phyloP scores from a whole-genome alignment of 2,888 invertebrate genomes.

The Drosophila ezoana region DNA sequence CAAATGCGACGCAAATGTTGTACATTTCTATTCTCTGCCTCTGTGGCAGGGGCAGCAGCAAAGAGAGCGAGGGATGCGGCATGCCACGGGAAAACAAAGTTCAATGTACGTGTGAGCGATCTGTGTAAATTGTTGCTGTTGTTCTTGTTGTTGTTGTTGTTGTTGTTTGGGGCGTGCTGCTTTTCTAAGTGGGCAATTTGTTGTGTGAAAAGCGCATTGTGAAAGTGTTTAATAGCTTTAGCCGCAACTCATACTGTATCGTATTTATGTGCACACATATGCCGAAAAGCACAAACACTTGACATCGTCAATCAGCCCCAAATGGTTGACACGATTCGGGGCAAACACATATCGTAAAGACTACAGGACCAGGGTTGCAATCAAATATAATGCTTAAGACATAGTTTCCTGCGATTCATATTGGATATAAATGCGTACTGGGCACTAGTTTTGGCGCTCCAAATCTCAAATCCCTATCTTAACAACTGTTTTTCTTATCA shows the following conservation, averaged over 20 bases:
- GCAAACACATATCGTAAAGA: constrained; percentile 20
- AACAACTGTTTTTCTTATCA: too few species aligned
- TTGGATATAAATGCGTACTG: background rate
- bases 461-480: background rate
- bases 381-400: background rate
- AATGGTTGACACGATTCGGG: constrained; percentile 38
- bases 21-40: constrained; percentile 19
- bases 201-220: constrained; percentile 57
- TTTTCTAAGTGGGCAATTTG: constrained; percentile 69
- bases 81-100: constrained; percentile 54
- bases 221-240: constrained; percentile 66
- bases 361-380: constrained; percentile 8
- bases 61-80: too few species aligned
- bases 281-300: constrained; percentile 59
- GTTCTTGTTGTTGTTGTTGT: background rate
- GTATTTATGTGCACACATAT: constrained; percentile 14
- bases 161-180: constrained; percentile 41
- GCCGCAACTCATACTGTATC: constrained; percentile 4
- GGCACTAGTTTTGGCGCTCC: too few species aligned
- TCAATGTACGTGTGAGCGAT: constrained; percentile 68
- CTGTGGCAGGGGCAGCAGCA: background rate
- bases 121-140: constrained; percentile 29
- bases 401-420: background rate
- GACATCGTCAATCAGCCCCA: constrained; percentile 79
- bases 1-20: constrained; percentile 60